These are phyloP conservation scores for Metopolophium dirhodum DNA, from an alignment of 1,140 invertebrate genomes.

Conservation along the genomic window DNA sequence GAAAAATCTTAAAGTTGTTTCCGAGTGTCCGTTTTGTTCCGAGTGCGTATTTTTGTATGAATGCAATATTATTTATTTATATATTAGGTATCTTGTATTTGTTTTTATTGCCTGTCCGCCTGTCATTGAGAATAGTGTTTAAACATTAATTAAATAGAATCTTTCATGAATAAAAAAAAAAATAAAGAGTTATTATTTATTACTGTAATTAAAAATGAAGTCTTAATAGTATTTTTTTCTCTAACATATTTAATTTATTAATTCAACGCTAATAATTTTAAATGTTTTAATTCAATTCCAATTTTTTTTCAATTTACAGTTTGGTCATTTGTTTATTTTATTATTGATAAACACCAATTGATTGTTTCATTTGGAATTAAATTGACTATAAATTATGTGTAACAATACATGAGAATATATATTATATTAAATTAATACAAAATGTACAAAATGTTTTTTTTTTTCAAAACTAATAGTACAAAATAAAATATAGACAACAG, in stretches of 20 bases:
- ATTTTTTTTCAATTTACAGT: not conserved
- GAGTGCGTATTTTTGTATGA: constrained; percentile 57
- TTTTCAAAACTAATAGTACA: not conserved
- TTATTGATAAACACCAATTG: not conserved
- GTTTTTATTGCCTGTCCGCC: constrained; percentile 51
- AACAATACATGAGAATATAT: constrained; percentile 37
- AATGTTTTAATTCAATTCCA: constrained; percentile 36
- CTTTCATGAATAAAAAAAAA: constrained; percentile 5
- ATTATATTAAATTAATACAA: constrained; percentile 20
- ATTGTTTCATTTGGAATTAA: not conserved
- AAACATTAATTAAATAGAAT: constrained; percentile 43
- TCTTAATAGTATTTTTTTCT: constrained; percentile 22
- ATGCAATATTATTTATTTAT: constrained; percentile 55
- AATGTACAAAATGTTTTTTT: constrained; percentile 14
- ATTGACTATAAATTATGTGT: constrained; percentile 34
- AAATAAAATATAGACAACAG: not conserved
- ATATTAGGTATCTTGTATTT: constrained; percentile 46
- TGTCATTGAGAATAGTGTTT: constrained; percentile 49
- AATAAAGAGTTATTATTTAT: constrained; percentile 15
- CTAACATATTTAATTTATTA: not conserved
- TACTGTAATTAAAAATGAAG: constrained; percentile 10
- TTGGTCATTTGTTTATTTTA: constrained; percentile 27
- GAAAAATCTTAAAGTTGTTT: constrained; percentile 35
- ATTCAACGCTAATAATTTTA: not conserved
- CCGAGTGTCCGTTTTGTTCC: constrained; percentile 55